phyloP scores from a whole-genome alignment of 2,797 vertebrate genomes.

The Lacerta viridis region DNA sequence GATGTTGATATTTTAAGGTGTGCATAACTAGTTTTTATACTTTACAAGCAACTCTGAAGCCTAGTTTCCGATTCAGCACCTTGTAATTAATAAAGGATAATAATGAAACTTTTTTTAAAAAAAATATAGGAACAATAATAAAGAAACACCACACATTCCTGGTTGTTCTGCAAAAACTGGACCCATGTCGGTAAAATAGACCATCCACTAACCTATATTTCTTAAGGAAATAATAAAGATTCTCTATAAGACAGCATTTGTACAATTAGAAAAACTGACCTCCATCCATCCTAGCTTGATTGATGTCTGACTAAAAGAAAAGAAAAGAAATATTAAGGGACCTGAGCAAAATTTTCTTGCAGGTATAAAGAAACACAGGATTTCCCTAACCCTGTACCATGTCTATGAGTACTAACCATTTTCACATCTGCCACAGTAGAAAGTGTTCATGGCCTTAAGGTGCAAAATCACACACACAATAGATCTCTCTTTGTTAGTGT shows the following conservation, averaged over 20 bases:
- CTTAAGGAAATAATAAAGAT: neutral
- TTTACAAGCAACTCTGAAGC: too few species aligned
- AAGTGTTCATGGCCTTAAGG: neutral
- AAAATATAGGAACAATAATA: neutral
- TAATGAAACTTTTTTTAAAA: too few species aligned
- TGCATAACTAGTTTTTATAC: too few species aligned
- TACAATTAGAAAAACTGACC: neutral
- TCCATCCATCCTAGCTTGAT: neutral
- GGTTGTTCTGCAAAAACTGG: neutral
- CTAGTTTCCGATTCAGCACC: too few species aligned
- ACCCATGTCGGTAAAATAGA: neutral
- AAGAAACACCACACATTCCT: neutral
- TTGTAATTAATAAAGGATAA: too few species aligned
- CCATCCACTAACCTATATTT: neutral
- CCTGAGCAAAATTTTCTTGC: neutral
- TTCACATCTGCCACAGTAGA: neutral
- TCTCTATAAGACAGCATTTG: neutral
- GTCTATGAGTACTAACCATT: neutral
- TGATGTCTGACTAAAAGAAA: neutral
- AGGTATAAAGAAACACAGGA: neutral
- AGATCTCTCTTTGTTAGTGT: neutral
- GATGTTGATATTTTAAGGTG: neutral
- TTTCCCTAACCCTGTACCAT: neutral
- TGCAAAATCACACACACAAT: neutral
- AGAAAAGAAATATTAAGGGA: neutral